Evolutionary conservation across 2,797 vertebrate genomes (phyloP), one percentile per base, ranked within the genome.

Genomic region (Clarias laeviceps): DNA sequence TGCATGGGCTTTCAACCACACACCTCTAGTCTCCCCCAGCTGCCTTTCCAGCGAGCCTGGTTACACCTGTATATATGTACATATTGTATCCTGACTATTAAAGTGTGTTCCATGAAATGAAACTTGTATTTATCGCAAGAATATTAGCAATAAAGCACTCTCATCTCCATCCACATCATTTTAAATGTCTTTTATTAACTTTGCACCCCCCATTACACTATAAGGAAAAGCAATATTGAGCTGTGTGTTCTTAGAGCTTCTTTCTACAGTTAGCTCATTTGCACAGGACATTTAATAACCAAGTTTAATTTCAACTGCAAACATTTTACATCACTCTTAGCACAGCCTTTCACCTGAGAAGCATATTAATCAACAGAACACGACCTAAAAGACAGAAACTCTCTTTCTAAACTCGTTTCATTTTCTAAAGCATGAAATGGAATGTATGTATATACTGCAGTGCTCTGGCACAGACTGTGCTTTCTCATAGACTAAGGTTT

Each of bases 381-480:
- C 5, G 29, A 59, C 50, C 50, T 2, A 20, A 73, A 73, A 29
- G 70, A 50, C 12, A 15, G 37, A 73, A 14, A 12, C n/a, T 54
- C 27, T 76, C 17, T 76, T 76, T 56, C 17, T 3, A 24, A 1
- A 2, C 56, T 32, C 1, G 76, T 15, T 79, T 17, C 62, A 62
- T 79, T 40, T 79, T 62, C 57, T 40, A 77, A 77, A 59, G 54
- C 27, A n/a, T n/a, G n/a, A n/a, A n/a, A n/a, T n/a, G n/a, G n/a
- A n/a, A n/a, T n/a, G n/a, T n/a, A n/a, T n/a, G 37, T 40, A 40
- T 40, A 40, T 40, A 40, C 6, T 40, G 37, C 37, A 40, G 8
- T 40, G 4, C 32, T n/a, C 76, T 79, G 57, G 76, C 32, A 62
- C 76, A 62, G 57, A n/a, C 34, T 24, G 34, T 62, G 57, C 62